phyloP scores from a whole-genome alignment of 2,888 invertebrate genomes.

The Dasypolia templi region DNA sequence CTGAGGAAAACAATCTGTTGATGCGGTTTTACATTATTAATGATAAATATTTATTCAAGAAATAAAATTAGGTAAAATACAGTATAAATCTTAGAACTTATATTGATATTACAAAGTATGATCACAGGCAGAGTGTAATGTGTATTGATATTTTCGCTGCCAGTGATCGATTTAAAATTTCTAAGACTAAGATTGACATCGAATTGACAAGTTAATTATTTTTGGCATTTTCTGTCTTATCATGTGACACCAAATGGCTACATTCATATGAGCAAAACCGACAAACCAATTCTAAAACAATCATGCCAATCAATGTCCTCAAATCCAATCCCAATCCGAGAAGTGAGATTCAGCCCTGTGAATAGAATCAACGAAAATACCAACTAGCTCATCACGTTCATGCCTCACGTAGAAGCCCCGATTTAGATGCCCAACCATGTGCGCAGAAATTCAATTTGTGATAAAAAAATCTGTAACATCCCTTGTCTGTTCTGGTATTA shows the following conservation, averaged over 20 bases:
- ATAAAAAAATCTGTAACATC: slow-evolving; percentile 46
- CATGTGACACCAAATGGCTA: neutral
- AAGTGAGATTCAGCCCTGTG: neutral
- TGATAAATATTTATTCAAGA: no score
- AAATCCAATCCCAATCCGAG: neutral
- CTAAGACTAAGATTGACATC: no score
- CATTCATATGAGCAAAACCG: neutral
- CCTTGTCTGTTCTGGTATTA: slow-evolving; percentile 30
- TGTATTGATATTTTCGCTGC: neutral
- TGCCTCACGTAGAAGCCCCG: slow-evolving; percentile 22
- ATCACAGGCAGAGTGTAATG: no score
- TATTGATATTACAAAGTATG: no score
- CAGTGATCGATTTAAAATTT: neutral
- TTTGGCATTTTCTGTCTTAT: neutral
- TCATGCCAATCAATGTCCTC: no score
- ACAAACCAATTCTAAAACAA: slow-evolving; percentile 2
- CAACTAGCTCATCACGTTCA: slow-evolving; percentile 9
- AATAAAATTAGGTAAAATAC: no score
- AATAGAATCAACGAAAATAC: slow-evolving; percentile 43
- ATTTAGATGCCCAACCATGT: slow-evolving; percentile 30
- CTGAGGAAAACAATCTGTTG: no score
- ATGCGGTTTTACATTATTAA: neutral
- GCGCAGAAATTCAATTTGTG: slow-evolving; percentile 49
- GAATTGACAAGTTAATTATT: neutral
- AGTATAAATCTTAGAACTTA: no score